Evolutionary conservation across 2,888 invertebrate genomes (phyloP).

Genomic region (Argyra leucocephala): DNA sequence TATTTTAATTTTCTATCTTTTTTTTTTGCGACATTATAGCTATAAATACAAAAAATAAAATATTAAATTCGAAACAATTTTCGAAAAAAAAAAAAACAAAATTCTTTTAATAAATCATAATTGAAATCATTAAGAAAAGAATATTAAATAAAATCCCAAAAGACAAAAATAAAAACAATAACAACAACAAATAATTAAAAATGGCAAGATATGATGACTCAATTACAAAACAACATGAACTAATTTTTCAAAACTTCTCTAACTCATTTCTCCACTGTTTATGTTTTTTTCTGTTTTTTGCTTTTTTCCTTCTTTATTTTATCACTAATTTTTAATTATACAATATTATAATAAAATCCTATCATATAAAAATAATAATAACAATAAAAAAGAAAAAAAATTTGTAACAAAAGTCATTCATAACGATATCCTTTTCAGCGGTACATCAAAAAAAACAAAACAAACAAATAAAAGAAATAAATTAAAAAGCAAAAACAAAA

Average conservation of each 20-base stretch:
- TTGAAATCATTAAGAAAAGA: background rate
- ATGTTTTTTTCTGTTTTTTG: too few relatives aligned
- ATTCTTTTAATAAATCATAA: background rate
- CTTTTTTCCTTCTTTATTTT: background rate
- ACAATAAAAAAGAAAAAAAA: background rate
- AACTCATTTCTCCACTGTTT: too few relatives aligned
- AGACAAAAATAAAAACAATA: background rate
- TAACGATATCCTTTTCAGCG: background rate
- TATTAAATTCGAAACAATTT: too few relatives aligned
- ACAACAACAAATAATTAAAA: background rate
- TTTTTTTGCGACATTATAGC: too few relatives aligned
- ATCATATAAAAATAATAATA: background rate
- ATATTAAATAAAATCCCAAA: background rate
- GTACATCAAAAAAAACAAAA: background rate
- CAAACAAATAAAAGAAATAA: background rate
- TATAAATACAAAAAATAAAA: too few relatives aligned
- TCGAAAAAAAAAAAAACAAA: too few relatives aligned
- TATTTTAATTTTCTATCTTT: too few relatives aligned
- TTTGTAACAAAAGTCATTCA: background rate
- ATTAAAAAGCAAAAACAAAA: background rate
- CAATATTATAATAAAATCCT: background rate
- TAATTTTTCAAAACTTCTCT: background rate
- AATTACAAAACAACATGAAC: conserved; percentile 2
- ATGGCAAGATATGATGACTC: background rate
- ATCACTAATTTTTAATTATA: conserved; percentile 4